Base-by-base conservation (phyloP, 2,113 vertebrate species). In the Oncorhynchus keta region DNA sequence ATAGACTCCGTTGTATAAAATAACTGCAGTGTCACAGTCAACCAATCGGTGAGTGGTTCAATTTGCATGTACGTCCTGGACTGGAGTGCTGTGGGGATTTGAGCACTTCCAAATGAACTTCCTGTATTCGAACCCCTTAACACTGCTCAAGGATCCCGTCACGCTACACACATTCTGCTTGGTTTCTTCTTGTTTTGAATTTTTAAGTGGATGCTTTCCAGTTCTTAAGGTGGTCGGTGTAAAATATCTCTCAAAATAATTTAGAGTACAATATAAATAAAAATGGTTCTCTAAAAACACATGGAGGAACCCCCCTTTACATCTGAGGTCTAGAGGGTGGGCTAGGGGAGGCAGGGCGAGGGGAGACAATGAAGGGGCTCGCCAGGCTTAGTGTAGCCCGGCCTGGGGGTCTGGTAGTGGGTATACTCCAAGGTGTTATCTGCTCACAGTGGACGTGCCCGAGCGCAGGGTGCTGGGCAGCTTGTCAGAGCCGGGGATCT, bases 401-500 rank as follows among this genome's bases (percentile, higher is more conserved):
- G n/a, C 68, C 45, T 32, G 51, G 7, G 70, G 62, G 48, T 49
- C 11, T n/a, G 55, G 20, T n/a, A n/a, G n/a, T 62, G 59, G 59
- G 59, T 62, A 3, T n/a, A 62, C n/a, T 61, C 72, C 51, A 76
- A 22, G 66, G 68, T 79, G 91, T 93, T 96, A 98, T 95, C 96
- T 95, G 95, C 95, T 95, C 88, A 96, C 94, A 74, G 96, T 95
- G 89, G 97, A 96, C 73, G 96, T 93, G 82, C 95, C 95, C 30
- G 96, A 93, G 80, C 96, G 95, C 86, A 97, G 94, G 39, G 93
- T 89, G 73, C 94, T 93, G 20, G 97, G 95, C 88, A 99, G 94
- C 94, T 96, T 97, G 91, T 99, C 96, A 0, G 95, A 96, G 76
- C 97, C 97, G 0, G 98, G 98, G 87, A 99, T 97, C 92, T 96